Base-by-base conservation (phyloP, 2,888 invertebrate genomes). In the Elgonia sp. region DNA sequence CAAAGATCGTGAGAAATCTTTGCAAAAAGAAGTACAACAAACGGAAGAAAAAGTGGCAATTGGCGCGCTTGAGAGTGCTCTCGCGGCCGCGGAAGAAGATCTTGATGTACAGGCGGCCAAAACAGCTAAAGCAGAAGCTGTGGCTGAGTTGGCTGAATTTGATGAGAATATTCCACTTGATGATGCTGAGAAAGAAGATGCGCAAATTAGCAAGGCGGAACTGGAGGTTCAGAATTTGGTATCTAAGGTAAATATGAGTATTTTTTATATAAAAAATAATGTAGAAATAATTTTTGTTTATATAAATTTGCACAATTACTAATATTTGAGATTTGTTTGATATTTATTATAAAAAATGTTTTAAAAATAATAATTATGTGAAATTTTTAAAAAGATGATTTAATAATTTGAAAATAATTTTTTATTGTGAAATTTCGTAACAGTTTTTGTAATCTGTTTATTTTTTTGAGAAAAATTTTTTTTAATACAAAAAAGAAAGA, bases 31-130 rank as follows among this genome's bases (percentile, higher is more conserved):
- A 9, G 85, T 88, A 2, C 91, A 85, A 70, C 72, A 86, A 69
- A 83, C 57, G 0, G 96, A 96, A 46, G 96, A 96, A 63, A 96
- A 96, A 91, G 94, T 95, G 8, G 96, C 96, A 0, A 94, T 96
- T 77, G 96, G 96, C 21, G 96, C 96, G 12, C 96, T 97, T 87
- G 98, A 98, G 95, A 96, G 95, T 91, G 99, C 98, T 65, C 95
- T 99, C 88, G 98, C 98, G 37, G 97, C 98, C 76, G 98, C 98
- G 72, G 99, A 99, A 95, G 99, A 99, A 95, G 99, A 98, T 94
- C 97, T 97, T 84, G 99, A 99, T 95, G 98, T 98, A 21, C 97
- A 97, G 91, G 99, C 99, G 10, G 98, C 98, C 0, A 96, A 96
- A 92, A 97, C 97, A 0, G 98, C 98, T 4, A 97, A 97, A 92